These are phyloP conservation scores for Apodemia hepburni DNA, from an alignment of 2,888 invertebrate species.

Conservation along the genomic window DNA sequence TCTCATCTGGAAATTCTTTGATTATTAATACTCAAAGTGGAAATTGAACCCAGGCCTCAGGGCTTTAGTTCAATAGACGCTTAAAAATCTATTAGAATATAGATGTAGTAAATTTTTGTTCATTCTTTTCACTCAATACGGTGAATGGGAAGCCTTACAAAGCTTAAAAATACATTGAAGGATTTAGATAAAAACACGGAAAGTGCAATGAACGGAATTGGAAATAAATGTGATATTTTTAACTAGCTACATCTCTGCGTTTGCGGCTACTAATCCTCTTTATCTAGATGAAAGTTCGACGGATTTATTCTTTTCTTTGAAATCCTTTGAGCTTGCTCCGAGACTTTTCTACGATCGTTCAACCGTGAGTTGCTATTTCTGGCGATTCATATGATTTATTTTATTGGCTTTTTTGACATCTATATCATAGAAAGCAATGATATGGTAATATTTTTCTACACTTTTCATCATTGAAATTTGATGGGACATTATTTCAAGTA, in stretches of 20 bases:
- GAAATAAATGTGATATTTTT: slow-evolving; percentile 11
- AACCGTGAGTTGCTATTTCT: slow-evolving; percentile 10
- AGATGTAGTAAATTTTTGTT: no score
- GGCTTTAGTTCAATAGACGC: no score
- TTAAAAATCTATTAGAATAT: no score
- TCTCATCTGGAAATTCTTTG: no score
- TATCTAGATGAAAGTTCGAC: slow-evolving; percentile 12
- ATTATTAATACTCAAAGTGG: no score
- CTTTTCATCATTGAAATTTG: no score
- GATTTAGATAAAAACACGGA: neutral
- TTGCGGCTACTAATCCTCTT: slow-evolving; percentile 5
- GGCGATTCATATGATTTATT: slow-evolving; percentile 1
- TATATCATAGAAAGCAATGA: neutral
- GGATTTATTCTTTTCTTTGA: slow-evolving; percentile 11
- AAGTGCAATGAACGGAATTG: neutral
- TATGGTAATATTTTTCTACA: neutral
- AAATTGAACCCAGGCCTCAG: no score
- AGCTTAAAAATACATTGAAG: no score
- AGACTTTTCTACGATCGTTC: neutral
- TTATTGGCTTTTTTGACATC: neutral
- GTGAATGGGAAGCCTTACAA: no score
- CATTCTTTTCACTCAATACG: no score
- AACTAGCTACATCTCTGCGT: slow-evolving; percentile 5
- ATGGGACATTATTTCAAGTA: no score
- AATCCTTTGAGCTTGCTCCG: slow-evolving; percentile 6